Base-by-base conservation (phyloP, 2,113 vertebrate species). In the Halcyon malimbica region DNA sequence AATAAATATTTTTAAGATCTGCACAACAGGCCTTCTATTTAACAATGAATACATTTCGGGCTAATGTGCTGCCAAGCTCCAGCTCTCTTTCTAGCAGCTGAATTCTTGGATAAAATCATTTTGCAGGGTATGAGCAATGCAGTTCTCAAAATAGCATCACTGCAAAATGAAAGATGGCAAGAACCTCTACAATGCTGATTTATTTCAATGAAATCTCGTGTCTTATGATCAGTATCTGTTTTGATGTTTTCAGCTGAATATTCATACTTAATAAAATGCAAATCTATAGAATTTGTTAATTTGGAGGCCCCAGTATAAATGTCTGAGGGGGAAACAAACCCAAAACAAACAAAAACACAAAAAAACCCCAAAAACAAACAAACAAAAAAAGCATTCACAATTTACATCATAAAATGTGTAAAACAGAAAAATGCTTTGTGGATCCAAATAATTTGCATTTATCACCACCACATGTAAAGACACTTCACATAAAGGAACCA, bases 1-100 rank as follows among this genome's bases (percentile, higher is more conserved):
- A 81, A 85, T 96, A 95, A 97, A 96, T 96, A 96, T 96, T 97
- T 96, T 94, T 96, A 89, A 97, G 91, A 93, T 92, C 77, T 65
- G 63, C 87, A 87, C 86, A 89, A 95, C 84, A 57, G 81, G 87
- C 91, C 77, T 80, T 74, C 74, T 91, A 92, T 93, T 92, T 95
- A 96, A 95, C 93, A 96, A 93, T 87, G 94, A 97, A 95, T 93
- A 94, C 48, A 89, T 96, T 94, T 95, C 88, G 92, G 87, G 69
- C 81, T 83, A 83, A 83, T 26, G 46, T 83, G 51, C 54, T 81
- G 93, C 91, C 95, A 96, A 92, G 87, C 48, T 92, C 92, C 76
- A 93, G 62, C 51, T 92, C 86, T 89, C 90, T 93, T 96, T 96
- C 92, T 95, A 97, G 89, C 92, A 95, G 95, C 87, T 95, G 94